phyloP scores from a whole-genome alignment of 1,140 invertebrate genomes.

The Wasmannia auropunctata region DNA sequence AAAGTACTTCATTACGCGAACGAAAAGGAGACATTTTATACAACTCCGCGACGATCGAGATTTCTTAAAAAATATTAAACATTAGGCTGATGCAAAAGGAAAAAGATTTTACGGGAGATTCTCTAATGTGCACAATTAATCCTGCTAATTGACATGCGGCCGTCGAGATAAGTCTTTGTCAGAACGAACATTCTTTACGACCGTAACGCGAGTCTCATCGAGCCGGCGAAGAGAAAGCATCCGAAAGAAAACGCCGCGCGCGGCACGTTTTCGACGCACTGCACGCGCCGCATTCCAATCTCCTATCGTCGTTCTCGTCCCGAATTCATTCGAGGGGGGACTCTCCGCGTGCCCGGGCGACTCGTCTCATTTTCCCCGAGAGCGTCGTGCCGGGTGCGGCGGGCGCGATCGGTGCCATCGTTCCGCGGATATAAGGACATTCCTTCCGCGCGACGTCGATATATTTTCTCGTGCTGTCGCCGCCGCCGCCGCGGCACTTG shows the following conservation, averaged over 20 bases:
- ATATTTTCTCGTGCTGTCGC: conserved; percentile 7
- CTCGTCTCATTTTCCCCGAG: conserved; percentile 48
- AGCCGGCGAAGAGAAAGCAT: conserved; percentile 53
- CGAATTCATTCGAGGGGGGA: conserved; percentile 49
- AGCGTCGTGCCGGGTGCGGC: background rate
- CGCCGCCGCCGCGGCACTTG: background rate
- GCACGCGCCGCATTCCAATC: conserved; percentile 60
- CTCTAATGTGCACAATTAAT: background rate
- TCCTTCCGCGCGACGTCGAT: background rate
- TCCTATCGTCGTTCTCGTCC: conserved; percentile 35
- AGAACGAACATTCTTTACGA: conserved; percentile 3
- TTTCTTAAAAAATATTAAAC: background rate
- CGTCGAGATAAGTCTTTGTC: conserved; percentile 30
- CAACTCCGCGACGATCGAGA: background rate
- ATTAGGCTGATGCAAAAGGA: background rate
- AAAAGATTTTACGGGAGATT: background rate
- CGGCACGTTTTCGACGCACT: background rate
- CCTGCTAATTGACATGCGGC: conserved; percentile 12
- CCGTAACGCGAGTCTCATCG: conserved; percentile 21
- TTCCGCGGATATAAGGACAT: conserved; percentile 24
- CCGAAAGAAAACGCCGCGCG: conserved; percentile 9
- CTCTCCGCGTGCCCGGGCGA: background rate
- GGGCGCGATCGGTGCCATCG: conserved; percentile 31
- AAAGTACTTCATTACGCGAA: background rate
- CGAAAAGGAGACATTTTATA: background rate